Evolutionary conservation across 2,888 invertebrate species (phyloP).

Genomic region (Helleia helle): DNA sequence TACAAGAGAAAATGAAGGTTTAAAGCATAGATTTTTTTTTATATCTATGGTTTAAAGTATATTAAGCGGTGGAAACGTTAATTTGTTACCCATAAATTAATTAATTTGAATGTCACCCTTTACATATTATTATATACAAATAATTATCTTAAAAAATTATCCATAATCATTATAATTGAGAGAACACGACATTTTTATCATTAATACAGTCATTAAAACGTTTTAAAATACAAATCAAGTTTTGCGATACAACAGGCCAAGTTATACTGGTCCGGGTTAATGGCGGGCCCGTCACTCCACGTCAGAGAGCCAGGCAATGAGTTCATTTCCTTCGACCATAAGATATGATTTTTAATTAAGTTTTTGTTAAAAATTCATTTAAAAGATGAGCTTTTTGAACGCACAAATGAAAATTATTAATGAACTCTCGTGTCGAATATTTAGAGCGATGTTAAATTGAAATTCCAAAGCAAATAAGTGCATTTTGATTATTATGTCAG

Average conservation of each 20-base stretch:
- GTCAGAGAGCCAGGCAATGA: slow-evolving; percentile 70
- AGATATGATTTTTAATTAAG: slow-evolving; percentile 74
- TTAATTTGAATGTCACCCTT: too few species aligned
- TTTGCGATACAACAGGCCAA: slow-evolving; percentile 29
- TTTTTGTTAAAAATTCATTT: slow-evolving; percentile 73
- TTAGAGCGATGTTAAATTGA: slow-evolving; percentile 39
- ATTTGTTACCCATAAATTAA: too few species aligned
- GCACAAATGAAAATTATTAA: slow-evolving; percentile 64
- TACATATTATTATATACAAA: too few species aligned
- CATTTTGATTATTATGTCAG: slow-evolving; percentile 16
- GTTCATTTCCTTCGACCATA: slow-evolving; percentile 72
- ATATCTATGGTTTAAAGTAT: too few species aligned
- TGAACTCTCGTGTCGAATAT: slow-evolving; percentile 30
- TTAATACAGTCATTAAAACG: background rate
- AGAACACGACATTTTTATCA: too few species aligned
- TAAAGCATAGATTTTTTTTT: too few species aligned
- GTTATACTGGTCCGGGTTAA: slow-evolving; percentile 46
- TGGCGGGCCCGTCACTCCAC: slow-evolving; percentile 62
- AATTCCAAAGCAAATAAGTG: slow-evolving; percentile 36
- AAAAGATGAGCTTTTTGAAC: slow-evolving; percentile 55
- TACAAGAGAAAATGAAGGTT: too few species aligned
- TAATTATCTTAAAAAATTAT: too few species aligned
- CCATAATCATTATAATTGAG: too few species aligned
- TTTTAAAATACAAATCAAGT: background rate
- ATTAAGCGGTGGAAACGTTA: too few species aligned